phyloP scores from a whole-genome alignment of 2,888 invertebrate species.

The Argyresthia albistria region DNA sequence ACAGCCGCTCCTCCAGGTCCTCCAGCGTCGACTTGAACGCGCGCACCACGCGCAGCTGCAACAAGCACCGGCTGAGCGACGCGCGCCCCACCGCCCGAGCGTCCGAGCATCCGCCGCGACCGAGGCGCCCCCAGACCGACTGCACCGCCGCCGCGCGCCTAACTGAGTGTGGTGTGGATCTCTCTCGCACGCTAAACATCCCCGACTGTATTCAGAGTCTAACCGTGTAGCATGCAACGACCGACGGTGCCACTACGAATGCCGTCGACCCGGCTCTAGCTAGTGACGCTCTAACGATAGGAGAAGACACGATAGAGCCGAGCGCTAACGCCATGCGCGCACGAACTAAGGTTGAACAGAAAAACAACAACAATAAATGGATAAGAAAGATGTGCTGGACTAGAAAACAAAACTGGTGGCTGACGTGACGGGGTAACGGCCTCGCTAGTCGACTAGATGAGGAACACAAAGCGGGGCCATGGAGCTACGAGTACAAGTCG shows the following conservation, averaged over 20 bases:
- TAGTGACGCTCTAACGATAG: not conserved
- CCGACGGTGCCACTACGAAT: constrained; percentile 8
- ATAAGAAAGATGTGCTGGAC: constrained; percentile 22
- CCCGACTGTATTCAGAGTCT: constrained; percentile 46
- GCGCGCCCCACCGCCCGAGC: constrained; percentile 37
- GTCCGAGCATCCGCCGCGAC: constrained; percentile 28
- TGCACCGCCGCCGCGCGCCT: constrained; percentile 3
- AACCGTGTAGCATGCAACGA: constrained; percentile 27
- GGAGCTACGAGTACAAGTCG: constrained; percentile 3
- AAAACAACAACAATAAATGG: not conserved
- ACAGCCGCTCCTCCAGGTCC: constrained; percentile 99
- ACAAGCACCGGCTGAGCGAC: constrained; percentile 70
- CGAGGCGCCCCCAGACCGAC: constrained; percentile 13
- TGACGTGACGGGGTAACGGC: constrained; percentile 16
- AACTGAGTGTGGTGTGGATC: constrained; percentile 63
- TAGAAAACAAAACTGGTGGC: constrained; percentile 22
- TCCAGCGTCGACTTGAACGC: constrained; percentile 99
- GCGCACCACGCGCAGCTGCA: constrained; percentile 99
- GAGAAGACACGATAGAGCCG: not conserved
- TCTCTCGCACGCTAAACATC: constrained; percentile 9
- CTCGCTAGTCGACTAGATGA: not conserved
- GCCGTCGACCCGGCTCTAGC: too few relatives aligned
- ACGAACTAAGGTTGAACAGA: constrained; percentile 17
- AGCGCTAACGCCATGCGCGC: constrained; percentile 22
- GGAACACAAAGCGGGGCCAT: constrained; percentile 9